These are phyloP conservation scores for Proterorhinus semilunaris DNA, from an alignment of 2,113 vertebrate genomes.

Conservation along the genomic window DNA sequence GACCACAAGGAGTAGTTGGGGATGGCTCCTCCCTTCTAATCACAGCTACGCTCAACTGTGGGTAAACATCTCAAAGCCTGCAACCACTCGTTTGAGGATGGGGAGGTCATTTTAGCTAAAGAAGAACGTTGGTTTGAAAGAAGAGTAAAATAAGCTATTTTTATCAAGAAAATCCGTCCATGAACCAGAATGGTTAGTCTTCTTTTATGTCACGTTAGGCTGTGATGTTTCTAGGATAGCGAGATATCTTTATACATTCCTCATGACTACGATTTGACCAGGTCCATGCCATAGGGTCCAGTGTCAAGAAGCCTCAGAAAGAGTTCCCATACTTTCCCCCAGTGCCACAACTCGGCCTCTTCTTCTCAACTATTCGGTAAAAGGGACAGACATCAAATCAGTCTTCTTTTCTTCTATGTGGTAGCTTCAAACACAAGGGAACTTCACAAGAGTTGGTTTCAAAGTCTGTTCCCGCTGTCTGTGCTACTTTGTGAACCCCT, in stretches of 20 bases:
- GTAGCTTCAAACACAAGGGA: constrained; percentile 29
- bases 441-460: constrained; percentile 47
- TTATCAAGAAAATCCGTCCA: too few species aligned
- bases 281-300: constrained; percentile 22
- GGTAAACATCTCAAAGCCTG: too few species aligned
- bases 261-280: constrained; percentile 28
- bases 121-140: too few species aligned
- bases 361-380: constrained; percentile 12
- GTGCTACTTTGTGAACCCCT: constrained; percentile 31
- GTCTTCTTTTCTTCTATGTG: constrained; percentile 14
- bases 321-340: constrained; percentile 32
- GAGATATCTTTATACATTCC: not conserved
- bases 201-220: too few species aligned
- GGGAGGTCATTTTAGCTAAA: too few species aligned
- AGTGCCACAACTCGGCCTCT: constrained; percentile 33
- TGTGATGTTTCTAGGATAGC: not conserved
- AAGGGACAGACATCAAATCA: constrained; percentile 35
- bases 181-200: too few species aligned
- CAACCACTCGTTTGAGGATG: too few species aligned
- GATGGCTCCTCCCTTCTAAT: too few species aligned
- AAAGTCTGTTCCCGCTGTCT: constrained; percentile 41
- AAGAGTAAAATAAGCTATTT: too few species aligned
- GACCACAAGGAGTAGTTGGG: too few species aligned
- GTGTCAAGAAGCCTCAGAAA: constrained; percentile 15
- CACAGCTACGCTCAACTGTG: too few species aligned